Conservation (phyloP, 2,888 invertebrate species). For the Carterocephalus palaemon region DNA sequence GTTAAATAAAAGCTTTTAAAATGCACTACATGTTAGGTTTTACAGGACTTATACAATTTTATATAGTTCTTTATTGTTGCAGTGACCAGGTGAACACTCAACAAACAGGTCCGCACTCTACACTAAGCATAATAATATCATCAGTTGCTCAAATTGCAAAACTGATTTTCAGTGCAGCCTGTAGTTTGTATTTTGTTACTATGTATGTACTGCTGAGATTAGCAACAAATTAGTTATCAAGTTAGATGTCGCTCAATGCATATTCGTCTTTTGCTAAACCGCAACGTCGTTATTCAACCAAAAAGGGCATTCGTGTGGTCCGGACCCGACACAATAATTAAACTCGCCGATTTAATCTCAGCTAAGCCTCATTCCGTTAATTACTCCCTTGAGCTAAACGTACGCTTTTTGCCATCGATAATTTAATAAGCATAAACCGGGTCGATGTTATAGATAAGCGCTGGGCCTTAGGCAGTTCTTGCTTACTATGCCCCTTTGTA, state of each 20-base stretch:
- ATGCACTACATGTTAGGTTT: too few species aligned
- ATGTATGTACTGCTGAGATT: too few species aligned
- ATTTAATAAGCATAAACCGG: slow-evolving; percentile 76
- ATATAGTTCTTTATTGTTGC: too few species aligned
- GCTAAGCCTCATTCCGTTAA: slow-evolving; percentile 75
- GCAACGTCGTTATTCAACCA: slow-evolving; percentile 23
- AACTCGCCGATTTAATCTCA: slow-evolving; percentile 67
- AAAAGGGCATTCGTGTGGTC: slow-evolving; percentile 37
- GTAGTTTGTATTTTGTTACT: too few species aligned
- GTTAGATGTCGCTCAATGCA: background rate
- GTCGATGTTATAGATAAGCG: slow-evolving; percentile 70
- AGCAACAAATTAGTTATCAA: too few species aligned
- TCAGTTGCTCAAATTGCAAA: too few species aligned
- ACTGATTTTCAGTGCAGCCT: too few species aligned
- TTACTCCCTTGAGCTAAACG: slow-evolving; percentile 78
- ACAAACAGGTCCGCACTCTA: too few species aligned
- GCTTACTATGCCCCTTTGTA: slow-evolving; percentile 49
- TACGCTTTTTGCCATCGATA: slow-evolving; percentile 73
- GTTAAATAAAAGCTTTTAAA: too few species aligned
- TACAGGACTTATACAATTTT: too few species aligned
- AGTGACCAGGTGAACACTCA: too few species aligned
- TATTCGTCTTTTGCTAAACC: slow-evolving; percentile 1
- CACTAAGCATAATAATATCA: too few species aligned
- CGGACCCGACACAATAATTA: slow-evolving; percentile 65
- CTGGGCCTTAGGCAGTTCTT: slow-evolving; percentile 57